Base-by-base conservation (phyloP, 2,797 vertebrate species). In the Sebastes flavidus region DNA sequence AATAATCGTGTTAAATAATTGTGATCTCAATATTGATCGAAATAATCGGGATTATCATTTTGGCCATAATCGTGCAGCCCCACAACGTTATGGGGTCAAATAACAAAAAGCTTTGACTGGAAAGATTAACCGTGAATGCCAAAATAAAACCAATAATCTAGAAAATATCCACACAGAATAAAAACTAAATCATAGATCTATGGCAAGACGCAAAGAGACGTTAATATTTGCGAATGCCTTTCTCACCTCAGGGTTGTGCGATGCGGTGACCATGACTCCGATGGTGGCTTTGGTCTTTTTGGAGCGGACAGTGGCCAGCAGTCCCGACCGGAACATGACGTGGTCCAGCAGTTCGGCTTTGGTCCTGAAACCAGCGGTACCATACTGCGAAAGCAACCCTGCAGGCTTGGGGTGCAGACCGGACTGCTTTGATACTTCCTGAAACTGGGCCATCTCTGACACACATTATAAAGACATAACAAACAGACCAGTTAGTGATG, bases 261-360 rank as follows among this genome's bases (percentile, higher is more conserved):
- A 99, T 0, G 99, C 99, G 0, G 98, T 99, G n/a, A 99, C 97
- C 98, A 99, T 97, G 77, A 99, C 88, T 10, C 98, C 98, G 3
- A 99, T 97, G 16, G 97, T 96, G 12, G 96, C 93, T 58, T 92
- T 84, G 1, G 96, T 95, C 14, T 97, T 96, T 80, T 93, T 97
- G 85, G 99, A 98, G 70, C 98, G 93, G 54, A 99, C 90, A 0
- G 92, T 86, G 0, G 98, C 97, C 87, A 99, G 92, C 29, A 99
- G 85, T 22, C 99, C 99, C 97, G 99, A 98, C 63, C 98, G 96
- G 91, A 97, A 99, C 98, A 99, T 97, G 88, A 98, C 62, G 14
- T 99, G 99, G 71, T 97, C 96, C 6, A 99, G 95, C 20, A 91
- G 89, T 18, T 94, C 91, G 1, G 97, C 97, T 4, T 79, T 91